Percentiles rank a stretch among this genome's conserved stretches.
phyloP scores from a whole-genome alignment of 2,113 vertebrate genomes.

The Myodes glareolus region DNA sequence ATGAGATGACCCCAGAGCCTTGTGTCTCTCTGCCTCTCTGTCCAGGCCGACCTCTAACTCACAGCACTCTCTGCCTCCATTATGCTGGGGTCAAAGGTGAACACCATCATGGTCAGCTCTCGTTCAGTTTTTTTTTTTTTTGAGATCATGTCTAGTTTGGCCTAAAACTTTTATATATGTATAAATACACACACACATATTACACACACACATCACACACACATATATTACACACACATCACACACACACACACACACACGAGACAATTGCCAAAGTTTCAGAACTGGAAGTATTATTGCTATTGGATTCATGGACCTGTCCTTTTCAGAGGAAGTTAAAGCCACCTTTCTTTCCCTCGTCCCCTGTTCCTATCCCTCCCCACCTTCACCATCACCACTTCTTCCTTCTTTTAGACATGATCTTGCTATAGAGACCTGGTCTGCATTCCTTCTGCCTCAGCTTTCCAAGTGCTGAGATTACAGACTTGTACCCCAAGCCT shows the following conservation, averaged over 20 bases:
- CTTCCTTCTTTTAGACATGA: neutral
- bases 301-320: no score
- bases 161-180: neutral
- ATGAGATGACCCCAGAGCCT: neutral
- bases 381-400: neutral
- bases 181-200: no score
- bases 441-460: neutral
- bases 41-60: neutral
- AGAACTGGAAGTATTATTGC: neutral
- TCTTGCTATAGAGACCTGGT: neutral
- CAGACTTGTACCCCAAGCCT: neutral
- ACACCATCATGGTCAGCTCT: neutral
- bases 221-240: no score
- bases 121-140: neutral
- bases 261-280: neutral
- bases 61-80: neutral
- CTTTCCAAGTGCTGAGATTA: neutral
- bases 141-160: neutral
- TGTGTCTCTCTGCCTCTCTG: neutral
- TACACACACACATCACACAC: no score
- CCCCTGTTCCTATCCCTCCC: neutral
- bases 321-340: neutral
- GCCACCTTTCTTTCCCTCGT: no score
- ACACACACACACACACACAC: no score
- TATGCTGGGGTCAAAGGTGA: neutral